Conservation (phyloP, 2,113 vertebrate species). For the Euleptes europaea region DNA sequence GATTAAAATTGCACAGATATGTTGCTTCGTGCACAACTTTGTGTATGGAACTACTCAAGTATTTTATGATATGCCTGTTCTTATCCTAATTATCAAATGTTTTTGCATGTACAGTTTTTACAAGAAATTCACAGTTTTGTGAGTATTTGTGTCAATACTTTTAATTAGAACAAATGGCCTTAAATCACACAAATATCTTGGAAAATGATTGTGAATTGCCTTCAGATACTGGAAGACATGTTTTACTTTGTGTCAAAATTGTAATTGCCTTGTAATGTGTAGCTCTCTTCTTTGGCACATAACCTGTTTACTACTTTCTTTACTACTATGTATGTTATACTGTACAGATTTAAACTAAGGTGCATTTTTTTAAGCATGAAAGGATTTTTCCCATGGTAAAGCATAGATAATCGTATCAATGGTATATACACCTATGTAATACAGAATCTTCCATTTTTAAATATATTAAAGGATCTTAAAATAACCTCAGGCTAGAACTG, state of each 20-base stretch:
- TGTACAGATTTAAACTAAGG: slow-evolving; percentile 81
- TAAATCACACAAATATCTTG: slow-evolving; percentile 93
- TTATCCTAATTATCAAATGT: slow-evolving; percentile 81
- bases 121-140: slow-evolving; percentile 86
- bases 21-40: slow-evolving; percentile 85
- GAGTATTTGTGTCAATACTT: slow-evolving; percentile 81
- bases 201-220: slow-evolving; percentile 91
- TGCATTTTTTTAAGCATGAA: slow-evolving; percentile 88
- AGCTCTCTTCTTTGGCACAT: slow-evolving; percentile 79
- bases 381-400: slow-evolving; percentile 68
- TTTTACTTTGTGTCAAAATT: slow-evolving; percentile 82
- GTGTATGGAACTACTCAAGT: slow-evolving; percentile 86
- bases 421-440: slow-evolving; percentile 67
- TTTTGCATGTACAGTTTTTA: slow-evolving; percentile 98
- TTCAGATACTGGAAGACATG: slow-evolving; percentile 80
- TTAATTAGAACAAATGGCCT: slow-evolving; percentile 95
- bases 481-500: slow-evolving; percentile 40
- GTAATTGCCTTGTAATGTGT: slow-evolving; percentile 85
- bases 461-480: slow-evolving; percentile 72
- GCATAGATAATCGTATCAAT: slow-evolving; percentile 64
- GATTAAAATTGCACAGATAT: slow-evolving; percentile 69
- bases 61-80: slow-evolving; percentile 84
- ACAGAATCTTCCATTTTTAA: slow-evolving; percentile 75
- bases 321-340: slow-evolving; percentile 80
- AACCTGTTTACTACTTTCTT: slow-evolving; percentile 76